Base-by-base conservation (phyloP, 2,888 invertebrate genomes). In the Oxystoma pomonae region DNA sequence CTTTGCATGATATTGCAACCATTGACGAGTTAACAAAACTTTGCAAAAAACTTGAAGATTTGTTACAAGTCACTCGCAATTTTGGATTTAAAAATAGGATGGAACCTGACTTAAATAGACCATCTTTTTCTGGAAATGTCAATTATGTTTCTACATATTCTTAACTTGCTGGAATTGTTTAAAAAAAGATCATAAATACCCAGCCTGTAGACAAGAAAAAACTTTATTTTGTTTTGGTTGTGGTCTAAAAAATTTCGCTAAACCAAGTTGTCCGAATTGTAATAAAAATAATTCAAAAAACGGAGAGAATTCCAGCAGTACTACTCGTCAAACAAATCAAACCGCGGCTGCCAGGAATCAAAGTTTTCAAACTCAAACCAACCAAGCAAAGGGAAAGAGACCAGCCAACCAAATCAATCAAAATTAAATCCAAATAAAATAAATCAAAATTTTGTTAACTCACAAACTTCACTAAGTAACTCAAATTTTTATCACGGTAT, bases 221-320 rank as follows among this genome's bases (percentile, higher is more conserved):
- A 35, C 35, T 7, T 12, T 35, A 7, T 61, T 61, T 61, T 61
- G 61, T 19, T 61, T 22, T 35, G 57, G 50, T 21, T 61, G 61
- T 61, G 61, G 61, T 1, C 16, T n/a, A 5, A 35, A 51, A 19
- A 20, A 21, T 18, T 49, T 58, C n/a, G 16, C 50, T 2, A 61
- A 35, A 61, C 7, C 16, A 12, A 58, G 20, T 22, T 61, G 61
- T 20, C 12, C 58, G 1, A 17, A 12, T 1, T 61, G 61, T 61
- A 12, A 20, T 35, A 35, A 12, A 35, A 35, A 35, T 35, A 35
- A 35, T 35, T 35, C 35, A 58, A 58, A 58, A 58, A 61, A 61
- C 61, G 20, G 5, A 17, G 50, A 5, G 16, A 16, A 5, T 16
- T n/a, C 49, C 50, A 22, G 20, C 9, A 18, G 19, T 16, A 12